phyloP scores from a whole-genome alignment of 2,888 invertebrate species.

The Elysia crispata region DNA sequence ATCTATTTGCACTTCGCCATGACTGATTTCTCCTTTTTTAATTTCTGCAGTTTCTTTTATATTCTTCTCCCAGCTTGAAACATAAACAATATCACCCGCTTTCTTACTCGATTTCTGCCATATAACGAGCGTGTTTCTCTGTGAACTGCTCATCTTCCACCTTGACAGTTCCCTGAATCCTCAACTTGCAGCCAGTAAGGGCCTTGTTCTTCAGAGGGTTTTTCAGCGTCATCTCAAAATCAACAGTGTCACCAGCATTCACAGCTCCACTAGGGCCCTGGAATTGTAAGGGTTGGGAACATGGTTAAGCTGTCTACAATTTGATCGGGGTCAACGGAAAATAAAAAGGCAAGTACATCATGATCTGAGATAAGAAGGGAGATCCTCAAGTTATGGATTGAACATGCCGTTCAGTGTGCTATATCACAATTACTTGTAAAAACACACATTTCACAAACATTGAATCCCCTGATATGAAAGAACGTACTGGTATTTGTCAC shows the following conservation, averaged over 20 bases:
- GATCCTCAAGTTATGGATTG: too few relatives aligned
- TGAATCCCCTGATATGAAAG: too few relatives aligned
- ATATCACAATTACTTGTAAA: too few relatives aligned
- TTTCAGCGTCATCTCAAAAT: background rate
- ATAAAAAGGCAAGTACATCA: too few relatives aligned
- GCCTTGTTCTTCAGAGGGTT: constrained; percentile 10
- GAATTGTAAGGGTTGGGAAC: too few relatives aligned
- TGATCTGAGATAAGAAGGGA: too few relatives aligned
- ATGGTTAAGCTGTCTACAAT: too few relatives aligned
- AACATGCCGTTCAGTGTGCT: too few relatives aligned
- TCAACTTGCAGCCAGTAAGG: constrained; percentile 1
- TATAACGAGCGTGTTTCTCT: background rate
- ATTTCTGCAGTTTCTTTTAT: constrained; percentile 3
- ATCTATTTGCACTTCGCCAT: background rate
- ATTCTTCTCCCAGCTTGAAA: background rate
- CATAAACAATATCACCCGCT: background rate
- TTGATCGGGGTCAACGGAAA: too few relatives aligned
- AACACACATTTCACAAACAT: too few relatives aligned
- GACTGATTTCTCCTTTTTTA: background rate
- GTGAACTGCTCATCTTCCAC: background rate
- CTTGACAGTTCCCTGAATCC: constrained; percentile 11
- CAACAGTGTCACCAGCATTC: background rate
- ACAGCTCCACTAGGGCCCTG: constrained; percentile 10
- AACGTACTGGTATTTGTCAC: too few relatives aligned
- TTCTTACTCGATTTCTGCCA: background rate